Conservation (phyloP, 2,113 vertebrate genomes). For the Coracopsis vasa region DNA sequence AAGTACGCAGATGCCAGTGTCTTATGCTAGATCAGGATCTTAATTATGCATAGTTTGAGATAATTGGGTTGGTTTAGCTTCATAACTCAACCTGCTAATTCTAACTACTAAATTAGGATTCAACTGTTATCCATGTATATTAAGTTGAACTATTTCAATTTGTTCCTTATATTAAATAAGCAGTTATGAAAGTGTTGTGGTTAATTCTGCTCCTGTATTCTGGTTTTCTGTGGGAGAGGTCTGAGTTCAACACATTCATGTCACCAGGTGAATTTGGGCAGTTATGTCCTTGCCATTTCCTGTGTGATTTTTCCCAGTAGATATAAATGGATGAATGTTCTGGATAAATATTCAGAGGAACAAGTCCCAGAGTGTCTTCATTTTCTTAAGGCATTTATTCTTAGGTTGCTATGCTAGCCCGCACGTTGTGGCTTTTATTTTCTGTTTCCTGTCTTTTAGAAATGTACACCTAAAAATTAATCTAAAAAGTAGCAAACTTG, state of each 20-base stretch:
- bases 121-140: not conserved
- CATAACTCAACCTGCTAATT: not conserved
- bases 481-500: not conserved
- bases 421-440: conserved; percentile 1
- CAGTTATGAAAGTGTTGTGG: not conserved
- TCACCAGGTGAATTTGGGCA: not conserved
- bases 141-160: conserved; percentile 19
- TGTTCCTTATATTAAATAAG: not conserved
- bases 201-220: not conserved
- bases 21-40: conserved; percentile 44
- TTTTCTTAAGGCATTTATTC: not conserved
- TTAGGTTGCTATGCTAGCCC: not conserved
- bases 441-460: not conserved
- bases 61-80: conserved; percentile 25
- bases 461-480: not conserved
- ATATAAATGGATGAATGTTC: not conserved
- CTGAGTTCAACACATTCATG: not conserved
- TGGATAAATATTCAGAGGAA: not conserved
- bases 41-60: conserved; percentile 15
- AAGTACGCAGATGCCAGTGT: not conserved
- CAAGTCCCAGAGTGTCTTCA: not conserved
- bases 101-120: conserved; percentile 44
- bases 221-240: not conserved
- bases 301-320: not conserved
- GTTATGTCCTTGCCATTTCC: not conserved